Percentiles rank a stretch among this genome's conserved stretches.
phyloP scores from a whole-genome alignment of 2,113 vertebrate species.

The Bubo scandiacus region DNA sequence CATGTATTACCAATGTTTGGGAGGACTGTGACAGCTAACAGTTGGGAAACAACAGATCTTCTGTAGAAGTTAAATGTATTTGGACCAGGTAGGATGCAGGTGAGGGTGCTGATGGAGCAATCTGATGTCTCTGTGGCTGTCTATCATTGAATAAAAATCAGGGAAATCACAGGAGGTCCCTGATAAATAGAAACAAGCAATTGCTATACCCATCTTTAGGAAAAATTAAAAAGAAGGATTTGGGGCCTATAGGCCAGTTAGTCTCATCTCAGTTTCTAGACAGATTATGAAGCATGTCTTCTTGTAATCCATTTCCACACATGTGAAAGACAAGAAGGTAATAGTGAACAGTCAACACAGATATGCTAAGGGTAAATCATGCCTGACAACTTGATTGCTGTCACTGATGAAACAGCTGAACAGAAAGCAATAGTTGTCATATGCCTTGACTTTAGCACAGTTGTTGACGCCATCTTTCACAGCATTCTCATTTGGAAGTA shows the following conservation, averaged over 20 bases:
- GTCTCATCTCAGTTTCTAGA: neutral
- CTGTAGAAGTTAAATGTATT: neutral
- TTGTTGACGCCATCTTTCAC: neutral
- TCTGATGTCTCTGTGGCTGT: neutral
- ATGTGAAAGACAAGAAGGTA: neutral
- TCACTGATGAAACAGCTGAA: neutral
- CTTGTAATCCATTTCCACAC: neutral
- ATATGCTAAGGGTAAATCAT: neutral
- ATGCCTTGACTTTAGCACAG: neutral
- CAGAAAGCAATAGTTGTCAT: neutral
- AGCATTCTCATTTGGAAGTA: neutral
- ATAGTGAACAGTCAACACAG: neutral
- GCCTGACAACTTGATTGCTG: neutral
- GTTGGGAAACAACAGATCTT: neutral
- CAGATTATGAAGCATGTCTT: neutral
- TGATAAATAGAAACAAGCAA: neutral
- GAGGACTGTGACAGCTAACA: neutral
- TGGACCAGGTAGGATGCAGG: neutral
- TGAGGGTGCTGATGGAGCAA: neutral
- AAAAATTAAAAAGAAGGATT: neutral
- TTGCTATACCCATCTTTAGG: neutral
- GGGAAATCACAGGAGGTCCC: neutral
- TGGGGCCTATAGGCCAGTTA: neutral
- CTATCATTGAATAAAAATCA: neutral
- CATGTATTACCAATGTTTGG: neutral